Conservation (phyloP, 2,797 vertebrate species). For the Gymnoscopelus microlampas region DNA sequence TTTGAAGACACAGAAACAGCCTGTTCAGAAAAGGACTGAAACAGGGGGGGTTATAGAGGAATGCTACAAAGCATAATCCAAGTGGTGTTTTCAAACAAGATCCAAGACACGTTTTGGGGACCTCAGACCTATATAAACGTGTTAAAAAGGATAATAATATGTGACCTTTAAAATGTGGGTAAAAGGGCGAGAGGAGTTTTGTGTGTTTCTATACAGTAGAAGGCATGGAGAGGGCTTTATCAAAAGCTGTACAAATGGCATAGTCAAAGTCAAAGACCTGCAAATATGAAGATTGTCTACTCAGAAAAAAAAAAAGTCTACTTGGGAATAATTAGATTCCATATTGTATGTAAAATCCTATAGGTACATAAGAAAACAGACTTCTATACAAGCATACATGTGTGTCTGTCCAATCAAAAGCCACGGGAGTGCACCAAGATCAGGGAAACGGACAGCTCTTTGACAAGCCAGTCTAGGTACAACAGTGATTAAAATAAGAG, state of each 20-base stretch:
- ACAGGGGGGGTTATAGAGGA: too few species aligned
- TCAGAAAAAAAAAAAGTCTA: conserved; percentile 43
- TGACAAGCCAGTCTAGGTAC: conserved; percentile 61
- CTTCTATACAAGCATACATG: conserved; percentile 40
- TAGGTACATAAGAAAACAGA: conserved; percentile 46
- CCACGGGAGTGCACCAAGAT: conserved; percentile 66
- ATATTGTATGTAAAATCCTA: conserved; percentile 59
- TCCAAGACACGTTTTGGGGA: too few species aligned
- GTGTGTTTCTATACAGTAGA: conserved; percentile 37
- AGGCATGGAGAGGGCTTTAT: conserved; percentile 51
- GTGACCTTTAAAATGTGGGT: conserved; percentile 67
- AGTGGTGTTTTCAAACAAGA: too few species aligned
- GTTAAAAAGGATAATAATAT: conserved; percentile 15
- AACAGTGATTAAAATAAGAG: conserved; percentile 34
- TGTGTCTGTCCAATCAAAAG: conserved; percentile 50
- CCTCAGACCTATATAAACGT: too few species aligned
- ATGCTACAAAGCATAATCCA: too few species aligned
- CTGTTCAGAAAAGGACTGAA: too few species aligned
- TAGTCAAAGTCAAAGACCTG: conserved; percentile 50
- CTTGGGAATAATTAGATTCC: conserved; percentile 48
- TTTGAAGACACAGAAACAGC: too few species aligned
- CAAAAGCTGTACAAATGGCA: conserved; percentile 63
- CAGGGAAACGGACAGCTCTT: conserved; percentile 71
- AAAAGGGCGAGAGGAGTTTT: conserved; percentile 45
- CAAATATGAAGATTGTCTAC: conserved; percentile 52